Conservation (phyloP, 1,140 invertebrate genomes). For the Odontomachus brunneus region DNA sequence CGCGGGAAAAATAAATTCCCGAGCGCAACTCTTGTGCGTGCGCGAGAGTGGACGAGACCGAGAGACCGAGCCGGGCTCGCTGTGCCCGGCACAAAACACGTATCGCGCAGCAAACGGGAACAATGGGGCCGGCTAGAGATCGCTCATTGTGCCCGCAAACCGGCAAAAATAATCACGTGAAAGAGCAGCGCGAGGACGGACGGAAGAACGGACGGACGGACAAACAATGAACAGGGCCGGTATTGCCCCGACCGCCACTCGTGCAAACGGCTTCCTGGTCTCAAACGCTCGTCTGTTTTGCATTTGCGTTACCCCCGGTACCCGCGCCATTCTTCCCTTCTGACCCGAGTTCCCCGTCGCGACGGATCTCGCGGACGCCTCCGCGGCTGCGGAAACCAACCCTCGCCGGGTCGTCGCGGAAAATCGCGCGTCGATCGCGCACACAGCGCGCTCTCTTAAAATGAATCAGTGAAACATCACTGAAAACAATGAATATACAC, state of each 20-base stretch:
- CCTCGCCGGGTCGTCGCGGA: too few relatives aligned
- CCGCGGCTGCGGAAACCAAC: too few relatives aligned
- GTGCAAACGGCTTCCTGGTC: conserved; percentile 72
- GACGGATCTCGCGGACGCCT: too few relatives aligned
- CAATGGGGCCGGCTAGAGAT: conserved; percentile 79
- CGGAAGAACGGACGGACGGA: conserved; percentile 78
- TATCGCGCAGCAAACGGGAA: conserved; percentile 75
- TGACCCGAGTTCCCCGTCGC: conserved; percentile 57
- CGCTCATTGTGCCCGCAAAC: conserved; percentile 80
- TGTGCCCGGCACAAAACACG: conserved; percentile 68
- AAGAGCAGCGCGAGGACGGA: conserved; percentile 78
- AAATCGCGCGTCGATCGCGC: too few relatives aligned
- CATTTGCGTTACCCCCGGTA: conserved; percentile 70
- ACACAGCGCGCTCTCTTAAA: too few relatives aligned
- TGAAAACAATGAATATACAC: too few relatives aligned
- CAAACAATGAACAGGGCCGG: conserved; percentile 76
- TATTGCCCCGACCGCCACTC: conserved; percentile 75
- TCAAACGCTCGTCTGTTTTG: conserved; percentile 76
- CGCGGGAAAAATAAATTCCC: conserved; percentile 64
- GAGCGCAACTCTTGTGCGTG: conserved; percentile 53
- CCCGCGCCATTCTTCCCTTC: conserved; percentile 50
- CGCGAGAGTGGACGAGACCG: conserved; percentile 64
- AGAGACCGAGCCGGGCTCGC: conserved; percentile 45
- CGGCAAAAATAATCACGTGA: conserved; percentile 81
- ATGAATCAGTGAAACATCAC: too few relatives aligned